Conservation (phyloP, 2,888 invertebrate species). For the Clostera curtula region DNA sequence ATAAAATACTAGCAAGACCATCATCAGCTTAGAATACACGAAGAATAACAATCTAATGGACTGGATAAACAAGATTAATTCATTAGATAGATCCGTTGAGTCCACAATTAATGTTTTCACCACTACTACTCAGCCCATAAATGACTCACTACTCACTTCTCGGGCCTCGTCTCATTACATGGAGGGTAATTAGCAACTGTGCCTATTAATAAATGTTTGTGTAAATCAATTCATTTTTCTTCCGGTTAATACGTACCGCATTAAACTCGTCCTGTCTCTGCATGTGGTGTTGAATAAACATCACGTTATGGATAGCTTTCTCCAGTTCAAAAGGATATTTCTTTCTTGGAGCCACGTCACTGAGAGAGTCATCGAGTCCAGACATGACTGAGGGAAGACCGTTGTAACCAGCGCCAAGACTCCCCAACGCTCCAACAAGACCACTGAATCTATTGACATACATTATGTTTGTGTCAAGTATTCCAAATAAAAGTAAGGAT, state of each 20-base stretch:
- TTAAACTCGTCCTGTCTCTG: conserved; percentile 96
- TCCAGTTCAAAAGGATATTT: conserved; percentile 95
- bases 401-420: conserved; percentile 81
- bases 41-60: no score
- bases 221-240: not conserved
- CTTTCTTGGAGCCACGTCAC: conserved; percentile 85
- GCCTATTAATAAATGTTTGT: not conserved
- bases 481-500: no score
- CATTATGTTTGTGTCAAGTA: not conserved
- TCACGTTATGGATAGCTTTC: conserved; percentile 94
- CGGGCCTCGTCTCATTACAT: no score
- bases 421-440: conserved; percentile 82
- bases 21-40: no score
- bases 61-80: no score
- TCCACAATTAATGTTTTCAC: no score
- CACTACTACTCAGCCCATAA: no score
- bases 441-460: conserved; percentile 78
- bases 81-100: no score
- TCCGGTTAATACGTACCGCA: conserved; percentile 80
- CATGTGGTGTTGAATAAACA: conserved; percentile 96
- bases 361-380: conserved; percentile 87
- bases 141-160: no score
- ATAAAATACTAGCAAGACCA: no score
- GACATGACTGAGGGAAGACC: conserved; percentile 89
- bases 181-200: not conserved